Percentiles rank a stretch among this genome's conserved stretches.
Evolutionary conservation across 2,797 vertebrate genomes (phyloP).

Genomic region (Onychomys arenicola): DNA sequence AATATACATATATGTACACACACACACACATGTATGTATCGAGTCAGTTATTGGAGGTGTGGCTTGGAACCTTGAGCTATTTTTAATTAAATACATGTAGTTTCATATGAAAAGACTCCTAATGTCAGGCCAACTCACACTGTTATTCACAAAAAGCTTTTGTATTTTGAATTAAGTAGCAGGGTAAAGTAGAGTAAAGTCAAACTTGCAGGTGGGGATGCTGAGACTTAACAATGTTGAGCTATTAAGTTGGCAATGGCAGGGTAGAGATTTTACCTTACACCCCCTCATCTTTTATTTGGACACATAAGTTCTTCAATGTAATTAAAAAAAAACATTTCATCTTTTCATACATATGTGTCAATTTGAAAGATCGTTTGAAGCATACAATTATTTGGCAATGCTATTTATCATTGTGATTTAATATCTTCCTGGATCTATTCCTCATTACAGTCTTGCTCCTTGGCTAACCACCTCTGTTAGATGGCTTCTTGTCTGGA

Average conservation of each 20-base stretch:
- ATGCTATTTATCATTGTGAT: constrained; percentile 1
- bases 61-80: neutral
- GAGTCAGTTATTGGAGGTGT: neutral
- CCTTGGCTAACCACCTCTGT: neutral
- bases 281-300: neutral
- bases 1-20: neutral
- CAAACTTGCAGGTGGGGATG: neutral
- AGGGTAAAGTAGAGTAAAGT: neutral
- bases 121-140: neutral
- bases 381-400: neutral
- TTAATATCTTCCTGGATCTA: neutral
- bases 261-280: neutral
- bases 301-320: neutral
- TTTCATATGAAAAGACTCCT: neutral
- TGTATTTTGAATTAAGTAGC: constrained; percentile 8
- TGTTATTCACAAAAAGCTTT: neutral
- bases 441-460: constrained; percentile 9
- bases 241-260: neutral
- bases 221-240: neutral
- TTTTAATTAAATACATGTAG: constrained; percentile 23
- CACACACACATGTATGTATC: neutral
- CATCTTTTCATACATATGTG: neutral
- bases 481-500: constrained; percentile 21
- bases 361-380: constrained; percentile 25
- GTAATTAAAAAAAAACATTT: neutral